Base-by-base conservation (phyloP, 2,113 vertebrate genomes). In the Nothoprocta pentlandii region DNA sequence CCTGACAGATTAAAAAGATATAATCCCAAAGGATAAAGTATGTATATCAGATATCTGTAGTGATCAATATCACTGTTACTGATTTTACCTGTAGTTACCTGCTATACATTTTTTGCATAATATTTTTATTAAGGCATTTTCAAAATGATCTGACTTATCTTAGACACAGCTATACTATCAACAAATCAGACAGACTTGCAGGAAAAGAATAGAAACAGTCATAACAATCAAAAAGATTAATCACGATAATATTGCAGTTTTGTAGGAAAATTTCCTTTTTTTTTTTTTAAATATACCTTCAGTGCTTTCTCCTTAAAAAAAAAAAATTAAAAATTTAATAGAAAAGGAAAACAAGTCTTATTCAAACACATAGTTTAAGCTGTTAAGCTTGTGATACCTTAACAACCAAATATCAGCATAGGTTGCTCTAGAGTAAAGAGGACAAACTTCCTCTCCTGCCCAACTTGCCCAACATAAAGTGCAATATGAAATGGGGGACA, bases 171-270 rank as follows among this genome's bases (percentile, higher is more conserved):
- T 76, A 91, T 79, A 51, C 76, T 44, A 61, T 68, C 58, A 70
- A 47, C 30, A 83, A 90, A 90, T 82, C 68, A 87, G 21, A 51
- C 36, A 87, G 67, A 63, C 28, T 92, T 90, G 67, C 30, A 69
- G 44, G 12, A 49, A 75, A 47, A 41, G 7, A 89, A 74, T 86
- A 84, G 74, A 86, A 89, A 80, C 77, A 87, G 21, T 62, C 36
- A 90, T 59, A 66, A 49, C 47, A 77, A 79, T 92, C 25, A 3
- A 75, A 86, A 80, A 85, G 49, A 93, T 92, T 93, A 95, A 83
- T 71, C 67, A 79, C 36, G 70, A 49, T 3, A 36, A 63, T 69
- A 66, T 79, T 91, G 53, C 58, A 90, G 83, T 80, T 92, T 97
- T 95, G 54, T 34, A 63, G 2, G 80, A 85, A 93, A 90, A 84